Conservation (phyloP, 2,888 invertebrate species). For the Sialis fuliginosa region DNA sequence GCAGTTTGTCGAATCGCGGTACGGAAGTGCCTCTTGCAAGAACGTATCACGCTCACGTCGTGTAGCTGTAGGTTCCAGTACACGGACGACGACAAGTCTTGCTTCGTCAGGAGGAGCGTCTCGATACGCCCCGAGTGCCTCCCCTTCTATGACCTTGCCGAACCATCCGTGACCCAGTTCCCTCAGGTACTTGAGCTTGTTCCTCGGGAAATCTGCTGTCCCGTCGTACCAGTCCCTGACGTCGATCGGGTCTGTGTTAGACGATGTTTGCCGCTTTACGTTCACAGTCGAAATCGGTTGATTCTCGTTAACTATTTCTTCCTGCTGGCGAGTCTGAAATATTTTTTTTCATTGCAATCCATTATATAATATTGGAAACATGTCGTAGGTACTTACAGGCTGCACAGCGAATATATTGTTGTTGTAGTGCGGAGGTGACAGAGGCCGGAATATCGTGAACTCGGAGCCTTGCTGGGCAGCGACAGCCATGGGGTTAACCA, state of each 20-base stretch:
- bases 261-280: conserved; percentile 10
- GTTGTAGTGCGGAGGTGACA: conserved; percentile 24
- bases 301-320: too few species aligned
- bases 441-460: conserved; percentile 9
- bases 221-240: conserved; percentile 1
- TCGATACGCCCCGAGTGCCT: conserved; percentile 35
- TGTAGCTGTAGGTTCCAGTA: conserved; percentile 59
- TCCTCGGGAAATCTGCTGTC: conserved; percentile 46
- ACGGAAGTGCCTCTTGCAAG: conserved; percentile 56
- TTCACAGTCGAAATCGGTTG: too few species aligned
- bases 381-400: neutral
- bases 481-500: conserved; percentile 21
- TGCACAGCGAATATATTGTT: conserved; percentile 21
- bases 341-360: neutral
- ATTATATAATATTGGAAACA: conserved; percentile 16
- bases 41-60: conserved; percentile 61
- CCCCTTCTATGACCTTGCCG: conserved; percentile 54
- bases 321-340: conserved; percentile 2
- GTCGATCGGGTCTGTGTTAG: conserved; percentile 1
- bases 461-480: neutral
- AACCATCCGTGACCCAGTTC: conserved; percentile 78
- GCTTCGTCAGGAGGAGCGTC: conserved; percentile 17
- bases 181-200: conserved; percentile 60
- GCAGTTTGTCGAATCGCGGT: conserved; percentile 43
- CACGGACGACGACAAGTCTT: conserved; percentile 56